Conservation (phyloP, 2,113 vertebrate genomes). For the Sander vitreus region DNA sequence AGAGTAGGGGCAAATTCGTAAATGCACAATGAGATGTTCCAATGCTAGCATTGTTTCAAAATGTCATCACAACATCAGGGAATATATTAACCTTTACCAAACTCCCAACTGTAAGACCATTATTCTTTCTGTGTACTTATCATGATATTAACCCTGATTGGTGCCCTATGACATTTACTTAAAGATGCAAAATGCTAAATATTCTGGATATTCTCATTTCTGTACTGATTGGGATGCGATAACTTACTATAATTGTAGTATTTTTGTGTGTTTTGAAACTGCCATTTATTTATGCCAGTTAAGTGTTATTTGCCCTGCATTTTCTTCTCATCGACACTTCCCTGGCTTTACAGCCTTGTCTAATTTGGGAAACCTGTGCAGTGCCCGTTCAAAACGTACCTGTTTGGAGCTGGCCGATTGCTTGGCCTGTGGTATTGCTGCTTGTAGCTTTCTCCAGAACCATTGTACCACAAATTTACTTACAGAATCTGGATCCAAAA, state of each 20-base stretch:
- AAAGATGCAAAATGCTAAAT: constrained; percentile 36
- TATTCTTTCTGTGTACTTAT: constrained; percentile 53
- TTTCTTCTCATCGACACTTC: background rate
- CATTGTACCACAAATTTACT: too few relatives aligned
- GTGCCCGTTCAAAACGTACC: too few relatives aligned
- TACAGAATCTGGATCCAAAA: too few relatives aligned
- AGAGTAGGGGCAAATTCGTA: constrained; percentile 26
- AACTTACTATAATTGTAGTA: too few relatives aligned
- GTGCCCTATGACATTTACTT: constrained; percentile 63
- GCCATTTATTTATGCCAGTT: background rate
- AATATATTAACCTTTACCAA: constrained; percentile 82
- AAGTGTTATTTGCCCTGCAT: background rate
- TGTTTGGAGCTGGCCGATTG: too few relatives aligned
- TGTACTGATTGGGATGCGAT: background rate
- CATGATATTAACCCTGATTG: constrained; percentile 70
- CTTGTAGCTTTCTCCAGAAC: too few relatives aligned
- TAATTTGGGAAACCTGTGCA: background rate
- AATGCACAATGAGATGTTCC: constrained; percentile 41
- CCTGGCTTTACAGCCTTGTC: background rate
- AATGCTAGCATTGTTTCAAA: constrained; percentile 61
- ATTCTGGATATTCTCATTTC: background rate
- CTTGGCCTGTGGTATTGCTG: too few relatives aligned
- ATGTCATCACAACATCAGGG: constrained; percentile 78
- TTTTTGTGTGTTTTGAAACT: background rate
- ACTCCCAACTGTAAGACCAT: constrained; percentile 44